Percentiles rank a stretch among this genome's conserved stretches.
Evolutionary conservation across 2,888 invertebrate species (phyloP).

Genomic region (Agrotis exclamationis): DNA sequence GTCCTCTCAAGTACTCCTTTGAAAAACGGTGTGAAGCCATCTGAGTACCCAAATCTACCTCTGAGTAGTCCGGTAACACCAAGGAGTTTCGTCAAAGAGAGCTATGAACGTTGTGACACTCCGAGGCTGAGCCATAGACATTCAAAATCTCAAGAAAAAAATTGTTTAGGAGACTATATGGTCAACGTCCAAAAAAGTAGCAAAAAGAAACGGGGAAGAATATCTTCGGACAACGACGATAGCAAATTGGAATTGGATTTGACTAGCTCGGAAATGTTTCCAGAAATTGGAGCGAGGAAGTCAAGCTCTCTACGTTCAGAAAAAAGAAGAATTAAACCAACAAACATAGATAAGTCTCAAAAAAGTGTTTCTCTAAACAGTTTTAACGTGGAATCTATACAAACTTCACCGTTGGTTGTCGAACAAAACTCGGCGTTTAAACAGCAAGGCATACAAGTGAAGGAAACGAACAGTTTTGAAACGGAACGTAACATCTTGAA

Average conservation of each 20-base stretch:
- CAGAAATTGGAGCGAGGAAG: conserved; percentile 85
- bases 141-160: conserved; percentile 82
- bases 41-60: conserved; percentile 74
- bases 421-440: conserved; percentile 85
- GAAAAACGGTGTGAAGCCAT: conserved; percentile 78
- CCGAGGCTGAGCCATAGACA: conserved; percentile 80
- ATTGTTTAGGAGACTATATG: conserved; percentile 83
- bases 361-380: conserved; percentile 83
- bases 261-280: conserved; percentile 84
- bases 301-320: conserved; percentile 81
- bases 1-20: conserved; percentile 83
- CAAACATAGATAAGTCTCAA: conserved; percentile 82
- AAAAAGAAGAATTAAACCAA: conserved; percentile 89
- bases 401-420: conserved; percentile 75
- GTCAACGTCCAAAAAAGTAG: conserved; percentile 78
- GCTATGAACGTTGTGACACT: conserved; percentile 82
- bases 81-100: conserved; percentile 74
- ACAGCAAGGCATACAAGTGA: conserved; percentile 78
- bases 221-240: conserved; percentile 77
- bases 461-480: conserved; percentile 81
- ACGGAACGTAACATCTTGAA: conserved; percentile 85
- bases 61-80: conserved; percentile 83
- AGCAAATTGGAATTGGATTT: conserved; percentile 80
- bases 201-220: conserved; percentile 83
- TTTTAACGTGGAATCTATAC: conserved; percentile 82